These are phyloP conservation scores for Lagopus leucura DNA, from an alignment of 2,113 vertebrate species.

Conservation along the genomic window DNA sequence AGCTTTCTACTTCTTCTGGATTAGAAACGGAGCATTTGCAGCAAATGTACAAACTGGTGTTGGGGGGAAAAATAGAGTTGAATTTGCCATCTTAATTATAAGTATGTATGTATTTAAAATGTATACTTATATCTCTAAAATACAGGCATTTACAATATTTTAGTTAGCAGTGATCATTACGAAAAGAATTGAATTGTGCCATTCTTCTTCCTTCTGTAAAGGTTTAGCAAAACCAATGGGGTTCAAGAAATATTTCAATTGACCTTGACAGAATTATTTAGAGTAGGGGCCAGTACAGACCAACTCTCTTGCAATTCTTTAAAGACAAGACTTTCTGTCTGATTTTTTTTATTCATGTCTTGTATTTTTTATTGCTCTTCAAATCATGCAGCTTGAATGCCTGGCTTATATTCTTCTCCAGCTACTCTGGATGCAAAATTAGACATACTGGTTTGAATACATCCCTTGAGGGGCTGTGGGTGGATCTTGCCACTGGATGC, in stretches of 20 bases:
- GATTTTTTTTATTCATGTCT: not conserved
- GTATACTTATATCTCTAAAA: not conserved
- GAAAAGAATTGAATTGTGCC: not conserved
- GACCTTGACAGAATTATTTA: not conserved
- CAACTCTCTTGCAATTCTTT: not conserved
- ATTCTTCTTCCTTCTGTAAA: not conserved
- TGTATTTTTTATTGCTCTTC: not conserved
- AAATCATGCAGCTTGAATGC: conserved; percentile 1
- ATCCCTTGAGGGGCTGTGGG: conserved; percentile 45
- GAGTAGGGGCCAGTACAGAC: not conserved
- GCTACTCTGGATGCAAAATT: conserved; percentile 46
- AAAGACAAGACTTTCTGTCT: not conserved
- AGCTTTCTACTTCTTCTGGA: not conserved
- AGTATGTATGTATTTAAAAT: not conserved
- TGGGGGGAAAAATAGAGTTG: not conserved
- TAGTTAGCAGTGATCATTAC: not conserved
- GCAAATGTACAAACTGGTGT: not conserved
- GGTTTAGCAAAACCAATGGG: not conserved
- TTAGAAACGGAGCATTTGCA: not conserved
- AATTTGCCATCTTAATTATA: not conserved
- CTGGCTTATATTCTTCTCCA: conserved; percentile 25
- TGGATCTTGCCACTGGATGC: conserved; percentile 53
- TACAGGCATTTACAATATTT: not conserved
- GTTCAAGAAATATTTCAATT: not conserved
- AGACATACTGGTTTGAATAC: conserved; percentile 50